These are phyloP conservation scores for Drosophila lowei DNA, from an alignment of 1,140 invertebrate genomes.

Conservation along the genomic window DNA sequence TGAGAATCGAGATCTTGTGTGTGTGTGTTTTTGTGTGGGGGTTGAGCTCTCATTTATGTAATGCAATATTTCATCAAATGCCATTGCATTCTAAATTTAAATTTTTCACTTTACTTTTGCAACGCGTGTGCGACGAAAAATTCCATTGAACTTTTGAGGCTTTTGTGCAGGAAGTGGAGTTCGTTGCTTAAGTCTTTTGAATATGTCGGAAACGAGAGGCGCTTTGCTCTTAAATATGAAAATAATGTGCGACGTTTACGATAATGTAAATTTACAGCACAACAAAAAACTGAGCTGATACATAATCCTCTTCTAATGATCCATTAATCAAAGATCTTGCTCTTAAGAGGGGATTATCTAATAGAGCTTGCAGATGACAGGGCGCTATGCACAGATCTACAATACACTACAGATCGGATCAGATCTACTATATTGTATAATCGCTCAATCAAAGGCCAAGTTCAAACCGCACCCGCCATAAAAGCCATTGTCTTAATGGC, in stretches of 20 bases:
- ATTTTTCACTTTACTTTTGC: constrained; percentile 27
- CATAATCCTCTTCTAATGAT: constrained; percentile 46
- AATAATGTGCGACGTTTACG: constrained; percentile 35
- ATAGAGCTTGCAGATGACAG: constrained; percentile 35
- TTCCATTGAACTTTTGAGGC: constrained; percentile 60
- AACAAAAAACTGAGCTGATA: neutral
- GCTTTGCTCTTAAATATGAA: constrained; percentile 22
- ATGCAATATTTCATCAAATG: constrained; percentile 57
- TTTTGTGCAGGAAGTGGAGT: constrained; percentile 64
- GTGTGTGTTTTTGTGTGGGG: constrained; percentile 7
- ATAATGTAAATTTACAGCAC: constrained; percentile 45
- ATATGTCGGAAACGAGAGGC: constrained; percentile 39
- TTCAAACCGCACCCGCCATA: constrained; percentile 72
- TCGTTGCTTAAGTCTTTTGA: constrained; percentile 75
- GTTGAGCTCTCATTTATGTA: constrained; percentile 49
- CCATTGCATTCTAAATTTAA: constrained; percentile 55
- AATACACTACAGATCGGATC: neutral
- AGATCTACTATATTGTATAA: constrained; percentile 36
- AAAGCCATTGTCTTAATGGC: constrained; percentile 48
- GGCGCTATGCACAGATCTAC: constrained; percentile 12
- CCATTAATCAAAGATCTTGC: constrained; percentile 22
- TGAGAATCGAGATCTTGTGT: constrained; percentile 4
- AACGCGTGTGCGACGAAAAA: constrained; percentile 45
- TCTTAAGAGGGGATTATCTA: constrained; percentile 24
- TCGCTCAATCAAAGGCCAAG: constrained; percentile 70